Evolutionary conservation across 2,888 invertebrate species (phyloP).

Genomic region (Temnothorax ravouxi): DNA sequence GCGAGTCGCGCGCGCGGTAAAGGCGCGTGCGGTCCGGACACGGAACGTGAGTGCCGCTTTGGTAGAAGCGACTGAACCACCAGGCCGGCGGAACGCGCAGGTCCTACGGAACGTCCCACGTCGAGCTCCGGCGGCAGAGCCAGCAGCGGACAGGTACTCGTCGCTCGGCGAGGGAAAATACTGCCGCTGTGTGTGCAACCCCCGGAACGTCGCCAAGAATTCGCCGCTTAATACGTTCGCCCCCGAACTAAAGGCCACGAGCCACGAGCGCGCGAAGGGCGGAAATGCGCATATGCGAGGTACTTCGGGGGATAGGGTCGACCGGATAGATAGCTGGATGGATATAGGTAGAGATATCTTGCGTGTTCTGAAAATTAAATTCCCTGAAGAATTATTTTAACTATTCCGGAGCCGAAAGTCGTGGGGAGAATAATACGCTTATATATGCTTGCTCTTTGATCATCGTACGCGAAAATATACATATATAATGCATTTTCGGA

Average conservation of each 20-base stretch:
- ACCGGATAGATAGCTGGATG: constrained; percentile 6
- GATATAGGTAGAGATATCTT: constrained; percentile 1
- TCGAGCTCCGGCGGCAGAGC: constrained; percentile 54
- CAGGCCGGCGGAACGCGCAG: constrained; percentile 77
- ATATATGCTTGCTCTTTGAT: neutral
- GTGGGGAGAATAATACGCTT: neutral
- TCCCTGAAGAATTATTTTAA: constrained; percentile 27
- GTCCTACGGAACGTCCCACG: constrained; percentile 72
- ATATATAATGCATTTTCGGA: neutral
- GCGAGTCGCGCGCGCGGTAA: constrained; percentile 66
- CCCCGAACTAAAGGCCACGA: constrained; percentile 31
- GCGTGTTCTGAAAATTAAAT: constrained; percentile 35
- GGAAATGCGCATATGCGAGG: constrained; percentile 45
- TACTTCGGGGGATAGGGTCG: neutral
- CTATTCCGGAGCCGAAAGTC: neutral
- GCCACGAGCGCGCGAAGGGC: constrained; percentile 33
- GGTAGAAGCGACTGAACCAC: constrained; percentile 77
- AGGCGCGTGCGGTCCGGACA: constrained; percentile 73
- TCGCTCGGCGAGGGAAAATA: constrained; percentile 55
- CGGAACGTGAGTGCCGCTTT: constrained; percentile 77
- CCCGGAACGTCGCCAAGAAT: constrained; percentile 41
- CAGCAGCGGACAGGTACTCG: constrained; percentile 58
- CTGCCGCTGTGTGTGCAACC: constrained; percentile 33
- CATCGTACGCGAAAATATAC: no score
- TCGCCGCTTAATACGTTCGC: constrained; percentile 27